Evolutionary conservation across 2,797 vertebrate genomes (phyloP), one percentile per base, ranked within the genome.

Genomic region (Tarsius wallacei): DNA sequence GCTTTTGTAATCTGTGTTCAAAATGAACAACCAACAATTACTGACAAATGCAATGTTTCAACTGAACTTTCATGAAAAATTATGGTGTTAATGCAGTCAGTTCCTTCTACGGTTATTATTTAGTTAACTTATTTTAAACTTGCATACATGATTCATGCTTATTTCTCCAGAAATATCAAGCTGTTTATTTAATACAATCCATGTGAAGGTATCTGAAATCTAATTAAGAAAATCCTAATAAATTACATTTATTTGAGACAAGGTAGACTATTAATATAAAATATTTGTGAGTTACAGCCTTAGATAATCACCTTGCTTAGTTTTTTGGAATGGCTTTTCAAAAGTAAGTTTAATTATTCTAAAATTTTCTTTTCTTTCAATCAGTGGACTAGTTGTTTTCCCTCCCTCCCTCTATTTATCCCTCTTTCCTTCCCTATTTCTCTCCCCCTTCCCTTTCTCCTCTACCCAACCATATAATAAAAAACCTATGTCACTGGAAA

Each of bases 71-170:
- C 57, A 28, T n/a, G 31, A 53, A 66, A 87, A 87, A 33, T 2
- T 2, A 49, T 1, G 2, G 1, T 31, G 4, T 47, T 42, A 36
- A 33, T 64, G 14, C 16, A 28, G 0, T 13, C 7, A 26, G 7
- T 42, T 10, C 71, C 9, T 10, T 51, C 16, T 26, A 28, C 86
- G 36, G 2, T 82, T 64, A 24, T 63, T 51, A 73, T 51, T 90
- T 68, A 74, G 47, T 64, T 16, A 49, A 9, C 36, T 42, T 78
- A 61, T 42, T 42, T 42, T 17, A 76, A 88, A 83, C 13, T 49
- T 28, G 26, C 5, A n/a, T 51, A 4, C 24, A 2, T 24, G n/a
- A 47, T 55, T 10, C 73, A 28, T 28, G 49, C 57, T 70, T 89
- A 21, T 87, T 74, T 80, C n/a, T 74, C 76, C 28, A 4, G 22